Base-by-base conservation (phyloP, 2,113 vertebrate species). In the Takifugu bimaculatus region DNA sequence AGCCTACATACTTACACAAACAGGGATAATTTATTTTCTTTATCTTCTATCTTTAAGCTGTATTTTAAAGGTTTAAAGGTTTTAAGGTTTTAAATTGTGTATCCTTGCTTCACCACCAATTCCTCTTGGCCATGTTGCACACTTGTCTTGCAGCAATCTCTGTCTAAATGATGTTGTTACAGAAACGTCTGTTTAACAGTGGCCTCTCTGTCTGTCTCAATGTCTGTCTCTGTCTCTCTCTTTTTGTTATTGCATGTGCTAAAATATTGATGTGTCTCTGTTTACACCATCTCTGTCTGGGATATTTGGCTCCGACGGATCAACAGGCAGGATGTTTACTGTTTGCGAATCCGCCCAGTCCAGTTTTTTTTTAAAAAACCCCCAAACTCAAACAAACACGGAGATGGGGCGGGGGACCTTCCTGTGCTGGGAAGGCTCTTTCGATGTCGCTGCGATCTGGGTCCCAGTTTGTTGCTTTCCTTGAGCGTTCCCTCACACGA, bases 181-280 rank as follows among this genome's bases (percentile, higher is more conserved):
- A 60, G 63, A 75, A 63, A 68, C n/a, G 55, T 55, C 72, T 61
- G 11, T 50, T 29, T 32, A 26, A 51, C 75, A 74, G 7, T 11
- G 7, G 7, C 35, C 32, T 2, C 5, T 7, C 32, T 7, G 1
- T 35, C 32, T 29, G 3, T 29, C 29, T 29, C 29, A 4, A 3
- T 29, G 3, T 29, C 29, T 29, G 3, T 29, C 29, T 32, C 29
- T 32, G 5, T 32, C 11, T 39, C 29, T 39, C 35, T 39, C 11
- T 39, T 65, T 64, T 44, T 60, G 64, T 67, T 63, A 47, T 55
- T 3, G 2, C 13, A 25, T 5, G 26, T 53, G 0, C 65, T 76
- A 51, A 81, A 75, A 81, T 75, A 81, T 75, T 65, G 76, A 84
- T 75, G 70, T 72, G 50, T 20, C 44, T 51, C 35, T 13, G 2